These are phyloP conservation scores for Pyralis farinalis DNA, from an alignment of 2,888 invertebrate species.

Conservation along the genomic window DNA sequence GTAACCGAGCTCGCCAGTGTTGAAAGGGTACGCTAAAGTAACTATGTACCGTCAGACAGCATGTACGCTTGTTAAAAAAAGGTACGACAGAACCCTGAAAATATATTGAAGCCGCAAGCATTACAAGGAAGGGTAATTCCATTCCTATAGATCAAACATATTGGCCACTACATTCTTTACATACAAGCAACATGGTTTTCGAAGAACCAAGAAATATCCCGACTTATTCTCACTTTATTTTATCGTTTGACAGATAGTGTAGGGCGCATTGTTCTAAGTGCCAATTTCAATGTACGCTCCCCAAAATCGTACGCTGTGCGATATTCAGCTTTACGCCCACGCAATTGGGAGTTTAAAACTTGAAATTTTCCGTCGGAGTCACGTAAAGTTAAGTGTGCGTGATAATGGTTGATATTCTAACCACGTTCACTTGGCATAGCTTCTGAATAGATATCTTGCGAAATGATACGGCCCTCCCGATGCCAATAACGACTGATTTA, in stretches of 20 bases:
- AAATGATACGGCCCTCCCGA: slow-evolving; percentile 69
- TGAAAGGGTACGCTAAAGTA: too few species aligned
- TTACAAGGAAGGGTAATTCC: too few species aligned
- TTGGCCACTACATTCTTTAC: too few species aligned
- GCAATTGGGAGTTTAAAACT: slow-evolving; percentile 9
- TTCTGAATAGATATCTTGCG: slow-evolving; percentile 71
- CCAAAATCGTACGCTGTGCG: not conserved
- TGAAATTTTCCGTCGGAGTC: slow-evolving; percentile 15
- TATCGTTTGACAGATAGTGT: slow-evolving; percentile 61
- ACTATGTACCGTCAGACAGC: too few species aligned
- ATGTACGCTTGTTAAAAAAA: too few species aligned
- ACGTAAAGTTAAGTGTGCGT: slow-evolving; percentile 17
- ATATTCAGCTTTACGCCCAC: slow-evolving; percentile 20
- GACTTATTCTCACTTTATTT: slow-evolving; percentile 61
- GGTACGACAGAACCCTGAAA: too few species aligned
- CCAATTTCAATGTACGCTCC: slow-evolving; percentile 6
- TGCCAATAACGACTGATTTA: slow-evolving; percentile 75
- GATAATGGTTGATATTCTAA: slow-evolving; percentile 49
- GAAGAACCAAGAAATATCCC: slow-evolving; percentile 41
- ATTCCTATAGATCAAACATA: too few species aligned
- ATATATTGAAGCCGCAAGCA: too few species aligned
- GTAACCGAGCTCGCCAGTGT: too few species aligned
- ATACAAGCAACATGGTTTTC: not conserved
- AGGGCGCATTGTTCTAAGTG: slow-evolving; percentile 40
- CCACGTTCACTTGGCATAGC: slow-evolving; percentile 63